These are phyloP conservation scores for Pelmatolapia mariae DNA, from an alignment of 2,113 vertebrate species.

Conservation along the genomic window DNA sequence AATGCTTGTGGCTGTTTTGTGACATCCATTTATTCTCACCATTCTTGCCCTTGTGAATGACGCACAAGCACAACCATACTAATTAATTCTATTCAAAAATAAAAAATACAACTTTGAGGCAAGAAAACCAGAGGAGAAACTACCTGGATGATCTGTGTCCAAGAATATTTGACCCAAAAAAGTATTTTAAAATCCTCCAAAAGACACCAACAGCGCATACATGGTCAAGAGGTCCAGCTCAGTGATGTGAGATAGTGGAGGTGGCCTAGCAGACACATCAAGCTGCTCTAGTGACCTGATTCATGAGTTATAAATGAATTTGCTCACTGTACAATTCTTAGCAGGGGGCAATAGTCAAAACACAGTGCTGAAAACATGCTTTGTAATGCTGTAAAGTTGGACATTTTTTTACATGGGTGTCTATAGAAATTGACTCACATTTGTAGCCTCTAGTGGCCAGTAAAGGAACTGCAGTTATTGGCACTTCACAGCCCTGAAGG, in stretches of 20 bases:
- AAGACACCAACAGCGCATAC: background rate
- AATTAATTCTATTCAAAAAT: background rate
- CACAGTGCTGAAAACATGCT: background rate
- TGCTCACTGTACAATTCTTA: background rate
- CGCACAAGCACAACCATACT: background rate
- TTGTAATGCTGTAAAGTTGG: background rate
- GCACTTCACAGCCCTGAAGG: background rate
- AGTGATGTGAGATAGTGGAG: background rate
- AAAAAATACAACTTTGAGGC: background rate
- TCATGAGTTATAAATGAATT: background rate
- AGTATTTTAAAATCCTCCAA: background rate
- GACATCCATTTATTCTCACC: background rate
- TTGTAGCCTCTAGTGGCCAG: background rate
- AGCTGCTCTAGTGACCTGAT: background rate
- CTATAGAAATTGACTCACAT: background rate
- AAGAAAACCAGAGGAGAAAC: background rate
- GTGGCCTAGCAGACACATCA: background rate
- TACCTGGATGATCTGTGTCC: background rate
- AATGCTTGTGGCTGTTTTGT: background rate
- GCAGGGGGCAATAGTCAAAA: background rate
- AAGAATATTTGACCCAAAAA: background rate
- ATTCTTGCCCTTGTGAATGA: background rate
- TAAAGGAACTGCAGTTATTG: background rate
- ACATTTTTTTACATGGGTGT: background rate
- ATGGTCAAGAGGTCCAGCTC: background rate